Evolutionary conservation across 2,888 invertebrate species (phyloP), one percentile per base, ranked within the genome.

Genomic region (Stenichneumon culpator): DNA sequence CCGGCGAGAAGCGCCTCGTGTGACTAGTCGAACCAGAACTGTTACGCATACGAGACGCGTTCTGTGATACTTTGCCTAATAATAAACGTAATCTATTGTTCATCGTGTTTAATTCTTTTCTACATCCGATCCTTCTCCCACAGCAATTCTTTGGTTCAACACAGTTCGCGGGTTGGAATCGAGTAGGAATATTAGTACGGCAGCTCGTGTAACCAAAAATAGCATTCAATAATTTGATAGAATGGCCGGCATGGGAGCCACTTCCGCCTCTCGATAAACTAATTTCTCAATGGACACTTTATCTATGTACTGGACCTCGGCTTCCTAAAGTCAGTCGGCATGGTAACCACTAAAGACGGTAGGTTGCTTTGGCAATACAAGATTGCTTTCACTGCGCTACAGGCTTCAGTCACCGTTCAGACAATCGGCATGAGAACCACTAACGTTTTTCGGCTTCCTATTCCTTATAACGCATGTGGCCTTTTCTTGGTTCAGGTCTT

Each of bases 391-490:
- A 52, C 52, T 7, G 14, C 52, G 52, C 19, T 52, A 39, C n/a
- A 19, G 19, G 19, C 4, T 52, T 52, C 52, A 19, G 52, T 52
- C 6, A n/a, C 6, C 19, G n/a, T n/a, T 6, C 19, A 52, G 52
- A 52, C 52, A 52, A 52, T 52, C 52, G 52, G 52, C 19, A 52
- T 52, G 52, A 5, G 52, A 52, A 52, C 52, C 52, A 52, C n/a
- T 52, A 19, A 52, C 4, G 52, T 52, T 19, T 7, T 52, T 19
- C 0, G 19, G 52, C 52, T 52, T 52, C n/a, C 7, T 52, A n/a
- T 52, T 52, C n/a, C 6, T 6, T 7, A n/a, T n/a, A n/a, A 52
- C 19, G 52, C n/a, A 39, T 39, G 52, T 19, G 52, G 52, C 52
- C 7, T 52, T 52, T 52, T n/a, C 52, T 19, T 52, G n/a, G n/a